phyloP scores from a whole-genome alignment of 2,797 vertebrate species.

The Falco berigora region DNA sequence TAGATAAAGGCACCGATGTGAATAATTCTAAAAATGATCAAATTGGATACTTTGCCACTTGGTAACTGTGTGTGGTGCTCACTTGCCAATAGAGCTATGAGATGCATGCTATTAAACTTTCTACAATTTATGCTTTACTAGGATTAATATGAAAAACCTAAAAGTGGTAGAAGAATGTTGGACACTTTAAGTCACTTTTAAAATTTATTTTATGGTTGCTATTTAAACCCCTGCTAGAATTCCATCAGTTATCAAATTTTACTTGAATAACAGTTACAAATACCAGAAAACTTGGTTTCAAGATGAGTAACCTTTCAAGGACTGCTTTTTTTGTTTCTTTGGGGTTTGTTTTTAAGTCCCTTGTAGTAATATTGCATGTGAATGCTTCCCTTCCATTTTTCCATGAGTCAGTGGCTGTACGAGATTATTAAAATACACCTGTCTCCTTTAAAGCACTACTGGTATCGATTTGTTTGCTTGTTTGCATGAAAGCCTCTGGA shows the following conservation, averaged over 20 bases:
- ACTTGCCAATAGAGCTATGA: background rate
- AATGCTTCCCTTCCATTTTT: background rate
- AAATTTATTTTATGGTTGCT: background rate
- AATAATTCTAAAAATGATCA: background rate
- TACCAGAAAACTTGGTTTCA: background rate
- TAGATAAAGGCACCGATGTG: constrained; percentile 7
- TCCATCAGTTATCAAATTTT: background rate
- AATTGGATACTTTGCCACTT: background rate
- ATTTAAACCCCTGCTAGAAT: background rate
- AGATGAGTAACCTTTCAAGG: background rate
- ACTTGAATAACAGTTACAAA: background rate
- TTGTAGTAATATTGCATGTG: background rate
- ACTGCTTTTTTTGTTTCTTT: background rate
- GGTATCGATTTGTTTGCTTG: background rate
- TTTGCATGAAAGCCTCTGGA: background rate
- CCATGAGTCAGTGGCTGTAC: background rate
- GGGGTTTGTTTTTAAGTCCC: background rate
- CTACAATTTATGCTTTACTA: background rate
- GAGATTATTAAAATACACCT: background rate
- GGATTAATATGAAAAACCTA: background rate
- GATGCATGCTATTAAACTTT: background rate
- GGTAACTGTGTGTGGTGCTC: background rate
- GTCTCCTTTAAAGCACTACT: background rate
- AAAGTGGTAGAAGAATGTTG: background rate
- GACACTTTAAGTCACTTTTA: background rate